A percentile compares a stretch with the other conserved stretches of the same genome.
phyloP scores from a whole-genome alignment of 2,797 vertebrate genomes.

The Cirrhinus mrigala region DNA sequence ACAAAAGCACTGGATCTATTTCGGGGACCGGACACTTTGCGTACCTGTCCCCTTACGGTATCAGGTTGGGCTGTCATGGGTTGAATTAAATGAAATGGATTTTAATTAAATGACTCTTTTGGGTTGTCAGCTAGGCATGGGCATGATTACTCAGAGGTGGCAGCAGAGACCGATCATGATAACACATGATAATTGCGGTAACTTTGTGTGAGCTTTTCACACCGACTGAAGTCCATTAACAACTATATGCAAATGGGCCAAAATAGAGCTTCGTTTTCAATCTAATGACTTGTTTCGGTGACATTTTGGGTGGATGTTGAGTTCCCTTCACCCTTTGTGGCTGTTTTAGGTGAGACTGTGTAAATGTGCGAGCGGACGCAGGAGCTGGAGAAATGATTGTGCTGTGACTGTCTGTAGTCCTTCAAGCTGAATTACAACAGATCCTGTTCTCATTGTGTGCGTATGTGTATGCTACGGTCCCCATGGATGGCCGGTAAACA shows the following conservation, averaged over 20 bases:
- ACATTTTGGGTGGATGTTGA: background rate
- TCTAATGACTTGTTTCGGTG: background rate
- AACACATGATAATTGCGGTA: background rate
- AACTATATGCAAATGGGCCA: background rate
- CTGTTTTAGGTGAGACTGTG: background rate
- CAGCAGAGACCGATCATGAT: slow-evolving; percentile 4
- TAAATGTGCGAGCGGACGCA: background rate
- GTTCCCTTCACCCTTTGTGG: background rate
- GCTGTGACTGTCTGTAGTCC: slow-evolving; percentile 31
- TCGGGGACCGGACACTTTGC: slow-evolving; percentile 58
- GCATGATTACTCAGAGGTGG: background rate
- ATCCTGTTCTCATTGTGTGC: slow-evolving; percentile 49
- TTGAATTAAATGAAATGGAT: slow-evolving; percentile 46
- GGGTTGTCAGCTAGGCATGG: background rate
- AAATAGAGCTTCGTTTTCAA: background rate
- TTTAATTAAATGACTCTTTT: slow-evolving; percentile 45
- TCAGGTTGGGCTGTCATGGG: slow-evolving; percentile 52
- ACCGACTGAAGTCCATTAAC: background rate
- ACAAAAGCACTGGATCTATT: slow-evolving; percentile 63
- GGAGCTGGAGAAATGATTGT: slow-evolving; percentile 1
- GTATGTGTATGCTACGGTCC: slow-evolving; percentile 5
- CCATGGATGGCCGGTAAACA: slow-evolving; percentile 61
- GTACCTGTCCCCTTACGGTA: slow-evolving; percentile 42
- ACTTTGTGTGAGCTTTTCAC: slow-evolving; percentile 19
- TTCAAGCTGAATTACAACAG: slow-evolving; percentile 59